phyloP scores from a whole-genome alignment of 2,113 vertebrate genomes.

The Rattus norvegicus region DNA sequence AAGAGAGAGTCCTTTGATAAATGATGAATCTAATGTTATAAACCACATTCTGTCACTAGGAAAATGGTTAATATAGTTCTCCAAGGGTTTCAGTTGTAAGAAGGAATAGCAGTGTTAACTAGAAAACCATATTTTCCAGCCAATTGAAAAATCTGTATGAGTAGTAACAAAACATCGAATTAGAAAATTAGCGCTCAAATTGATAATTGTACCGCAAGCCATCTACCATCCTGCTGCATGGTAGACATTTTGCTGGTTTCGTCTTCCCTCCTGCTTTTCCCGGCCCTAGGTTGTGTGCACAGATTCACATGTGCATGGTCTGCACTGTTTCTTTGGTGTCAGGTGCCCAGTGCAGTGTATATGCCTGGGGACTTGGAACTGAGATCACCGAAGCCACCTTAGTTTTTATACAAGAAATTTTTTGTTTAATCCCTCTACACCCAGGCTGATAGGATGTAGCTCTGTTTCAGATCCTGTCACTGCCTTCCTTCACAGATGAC shows the following conservation, averaged over 20 bases:
- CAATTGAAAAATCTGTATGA: not conserved
- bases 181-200: not conserved
- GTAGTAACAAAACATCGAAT: not conserved
- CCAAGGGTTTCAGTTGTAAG: not conserved
- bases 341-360: not conserved
- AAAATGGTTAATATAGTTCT: not conserved
- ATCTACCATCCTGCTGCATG: not conserved
- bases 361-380: not conserved
- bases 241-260: not conserved
- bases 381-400: not conserved
- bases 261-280: not conserved
- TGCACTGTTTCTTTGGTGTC: not conserved
- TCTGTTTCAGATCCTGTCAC: accelerated
- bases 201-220: not conserved
- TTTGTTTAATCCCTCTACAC: too few species aligned
- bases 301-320: not conserved
- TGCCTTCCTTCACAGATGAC: not conserved
- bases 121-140: constrained; percentile 8
- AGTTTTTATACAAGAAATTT: not conserved
- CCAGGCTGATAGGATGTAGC: not conserved
- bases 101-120: not conserved
- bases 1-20: constrained; percentile 44
- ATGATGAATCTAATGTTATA: constrained; percentile 27
- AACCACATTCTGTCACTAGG: not conserved
- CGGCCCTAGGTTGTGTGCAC: not conserved